phyloP scores from a whole-genome alignment of 2,888 invertebrate genomes.

The Acrobasis suavella region DNA sequence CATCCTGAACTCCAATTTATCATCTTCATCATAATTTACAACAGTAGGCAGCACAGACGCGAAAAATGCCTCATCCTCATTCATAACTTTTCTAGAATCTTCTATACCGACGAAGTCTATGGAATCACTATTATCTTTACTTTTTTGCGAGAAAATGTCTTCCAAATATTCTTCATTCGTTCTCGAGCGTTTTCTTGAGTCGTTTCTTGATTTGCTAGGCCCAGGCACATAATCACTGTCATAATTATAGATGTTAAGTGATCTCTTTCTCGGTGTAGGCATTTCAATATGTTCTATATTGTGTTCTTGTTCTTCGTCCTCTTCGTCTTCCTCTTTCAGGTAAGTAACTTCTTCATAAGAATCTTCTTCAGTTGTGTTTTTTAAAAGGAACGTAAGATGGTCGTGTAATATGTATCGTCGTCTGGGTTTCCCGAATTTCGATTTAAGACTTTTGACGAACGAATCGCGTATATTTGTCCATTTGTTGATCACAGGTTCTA shows the following conservation, averaged over 20 bases:
- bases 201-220: neutral
- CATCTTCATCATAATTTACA: slow-evolving; percentile 69
- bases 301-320: neutral
- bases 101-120: neutral
- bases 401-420: neutral
- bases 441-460: neutral
- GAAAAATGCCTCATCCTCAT: slow-evolving; percentile 76
- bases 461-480: slow-evolving; percentile 1
- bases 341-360: neutral
- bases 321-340: neutral
- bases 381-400: neutral
- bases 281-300: neutral
- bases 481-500: slow-evolving; percentile 1
- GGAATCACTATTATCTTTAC: neutral
- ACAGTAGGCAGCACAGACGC: slow-evolving; percentile 69
- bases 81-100: slow-evolving; percentile 50
- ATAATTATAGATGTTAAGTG: neutral
- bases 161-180: neutral
- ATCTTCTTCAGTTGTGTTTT: neutral
- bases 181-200: neutral
- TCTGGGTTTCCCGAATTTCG: slow-evolving; percentile 1
- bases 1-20: slow-evolving; percentile 68
- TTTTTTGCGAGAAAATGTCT: neutral
- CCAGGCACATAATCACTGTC: neutral
- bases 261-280: neutral